Evolutionary conservation across 2,888 invertebrate genomes (phyloP), one percentile per base, ranked within the genome.

Genomic region (Pandemis heparana): DNA sequence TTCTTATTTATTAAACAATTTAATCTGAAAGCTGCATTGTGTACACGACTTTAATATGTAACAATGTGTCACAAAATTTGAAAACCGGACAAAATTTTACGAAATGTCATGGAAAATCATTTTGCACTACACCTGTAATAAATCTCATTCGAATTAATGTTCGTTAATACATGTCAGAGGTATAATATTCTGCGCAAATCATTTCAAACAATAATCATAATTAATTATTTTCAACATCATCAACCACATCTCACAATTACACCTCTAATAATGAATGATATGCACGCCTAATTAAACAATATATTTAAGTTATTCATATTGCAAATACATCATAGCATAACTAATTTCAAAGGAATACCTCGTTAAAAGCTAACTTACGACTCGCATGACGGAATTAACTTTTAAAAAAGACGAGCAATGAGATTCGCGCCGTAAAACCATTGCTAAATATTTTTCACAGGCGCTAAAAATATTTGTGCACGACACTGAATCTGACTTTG

Each of bases 361-460:
- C 59, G 63, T 64, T 69, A 56, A 72, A 53, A 74, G 69, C 69
- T 65, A 65, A 62, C 10, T 53, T 41, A 69, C 46, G 39, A 74
- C n/a, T 51, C 43, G 67, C 38, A 59, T 69, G 70, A 69, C 74
- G 74, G 65, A 74, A 18, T 65, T 48, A 59, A 59, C n/a, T 70
- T 65, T 48, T 39, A 18, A 46, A 59, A 23, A 23, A 23, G 12
- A 74, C 18, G 61, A 41, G 70, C 74, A 74, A 74, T 65, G 61
- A 69, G 60, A 68, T 41, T 39, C 74, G 69, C 61, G 64, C 41
- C 61, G 14, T 23, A 53, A 18, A 38, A 73, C 61, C 69, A 63
- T 75, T 77, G 75, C 75, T 75, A 70, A 60, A n/a, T 63, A 64
- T 62, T 66, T 65, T 59, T 32, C 16, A 43, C 53, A 79, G 83